Base-by-base conservation (phyloP, 2,888 invertebrate species). In the Luffia ferchaultella region DNA sequence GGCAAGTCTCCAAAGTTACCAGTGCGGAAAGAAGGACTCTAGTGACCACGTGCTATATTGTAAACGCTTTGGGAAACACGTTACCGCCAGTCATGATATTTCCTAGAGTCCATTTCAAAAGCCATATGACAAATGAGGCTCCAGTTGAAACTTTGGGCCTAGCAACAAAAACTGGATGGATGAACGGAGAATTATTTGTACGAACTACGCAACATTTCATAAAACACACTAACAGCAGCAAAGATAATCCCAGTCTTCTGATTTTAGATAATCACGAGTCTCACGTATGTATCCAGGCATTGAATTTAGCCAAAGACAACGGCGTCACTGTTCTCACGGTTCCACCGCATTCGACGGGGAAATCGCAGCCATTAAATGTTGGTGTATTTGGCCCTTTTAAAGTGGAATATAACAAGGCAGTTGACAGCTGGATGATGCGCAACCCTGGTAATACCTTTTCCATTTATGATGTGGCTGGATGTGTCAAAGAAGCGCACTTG, bases 81-180 rank as follows among this genome's bases (percentile, higher is more conserved):
- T 20, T 56, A 19, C 66, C 66, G n/a, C 65, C 69, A 7, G 46
- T 17, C 3, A 45, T 62, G 55, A 56, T 67, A 17, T 68, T 67
- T 52, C 64, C 63, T 45, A 52, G 50, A 50, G 53, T 51, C n/a
- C 53, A 52, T 52, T 54, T 56, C 50, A 58, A 57, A 53, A 53
- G 49, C 44, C 53, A 59, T 51, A 68, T 68, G 62, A 47, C 65
- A 9, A 52, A 43, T 44, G 67, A 62, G 19, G 66, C 68, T 44
- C 68, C 68, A 44, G 45, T 65, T 50, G 71, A 66, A 12, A 66
- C 68, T 20, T 55, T 70, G 52, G 70, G 68, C 17, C 56, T 69
- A 42, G 68, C 67, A 16, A 60, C 57, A 51, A 57, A 56, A 46
- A 57, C 61, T 20, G 70, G 70, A 15, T 70, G 67, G 67, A 69